These are phyloP conservation scores for Gymnarchus niloticus DNA, from an alignment of 2,113 vertebrate genomes.

Conservation along the genomic window DNA sequence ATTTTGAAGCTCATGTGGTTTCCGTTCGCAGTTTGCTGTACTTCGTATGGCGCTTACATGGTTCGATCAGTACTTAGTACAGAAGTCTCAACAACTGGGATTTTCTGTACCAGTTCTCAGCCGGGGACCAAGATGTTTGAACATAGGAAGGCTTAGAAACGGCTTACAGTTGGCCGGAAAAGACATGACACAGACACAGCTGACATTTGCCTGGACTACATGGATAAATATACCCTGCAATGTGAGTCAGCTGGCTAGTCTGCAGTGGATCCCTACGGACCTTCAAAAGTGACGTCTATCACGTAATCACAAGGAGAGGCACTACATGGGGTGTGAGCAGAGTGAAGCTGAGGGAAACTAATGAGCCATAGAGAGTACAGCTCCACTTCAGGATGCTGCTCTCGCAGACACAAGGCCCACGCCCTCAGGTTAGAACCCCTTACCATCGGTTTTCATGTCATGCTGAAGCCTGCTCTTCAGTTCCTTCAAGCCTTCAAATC, in stretches of 20 bases:
- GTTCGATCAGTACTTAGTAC: too few species aligned
- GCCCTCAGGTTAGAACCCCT: constrained; percentile 29
- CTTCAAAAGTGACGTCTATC: too few species aligned
- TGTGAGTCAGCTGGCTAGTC: neutral
- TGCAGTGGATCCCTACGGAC: too few species aligned
- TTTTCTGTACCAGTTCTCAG: neutral
- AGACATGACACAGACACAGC: neutral
- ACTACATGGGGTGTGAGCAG: neutral
- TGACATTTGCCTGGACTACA: neutral
- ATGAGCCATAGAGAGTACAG: neutral
- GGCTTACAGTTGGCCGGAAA: neutral
- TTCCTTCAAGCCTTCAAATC: constrained; percentile 67
- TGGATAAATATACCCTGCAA: neutral
- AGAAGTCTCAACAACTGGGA: too few species aligned
- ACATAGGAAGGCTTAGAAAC: neutral
- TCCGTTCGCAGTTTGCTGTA: too few species aligned
- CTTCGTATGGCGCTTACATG: too few species aligned
- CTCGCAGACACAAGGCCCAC: neutral
- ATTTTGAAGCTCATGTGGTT: too few species aligned
- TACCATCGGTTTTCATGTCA: constrained; percentile 72
- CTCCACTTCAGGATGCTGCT: neutral
- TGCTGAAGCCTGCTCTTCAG: constrained; percentile 62
- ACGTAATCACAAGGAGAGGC: neutral
- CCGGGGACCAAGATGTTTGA: too few species aligned
- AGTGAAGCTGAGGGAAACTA: neutral